Base-by-base conservation (phyloP, 2,113 vertebrate genomes). In the Bufo gargarizans region DNA sequence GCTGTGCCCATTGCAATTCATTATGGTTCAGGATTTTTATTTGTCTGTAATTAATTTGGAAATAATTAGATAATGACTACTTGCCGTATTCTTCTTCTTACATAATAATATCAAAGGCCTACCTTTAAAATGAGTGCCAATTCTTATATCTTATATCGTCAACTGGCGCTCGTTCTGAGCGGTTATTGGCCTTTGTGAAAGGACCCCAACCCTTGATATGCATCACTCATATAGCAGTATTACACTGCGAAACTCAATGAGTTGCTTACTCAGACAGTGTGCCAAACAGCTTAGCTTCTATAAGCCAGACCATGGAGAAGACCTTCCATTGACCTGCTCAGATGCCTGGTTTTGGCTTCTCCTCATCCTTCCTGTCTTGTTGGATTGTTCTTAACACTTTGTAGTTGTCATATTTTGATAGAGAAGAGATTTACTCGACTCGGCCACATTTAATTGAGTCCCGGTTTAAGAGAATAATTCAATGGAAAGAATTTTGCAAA, bases 401-500 rank as follows among this genome's bases (percentile, higher is more conserved):
- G 81, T 67, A 58, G 63, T 67, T 69, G 81, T 49, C 56, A 67
- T 9, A 69, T 67, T 83, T 50, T 53, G 81, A 67, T 49, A n/a
- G 61, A 83, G 22, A 16, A 63, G 61, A 83, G 81, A 17, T 83
- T 83, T 83, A 20, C 63, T 83, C 16, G 6, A 69, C 45, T 22
- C 81, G 33, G 81, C 61, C 81, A 83, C 81, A 83, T 83, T 83
- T 83, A 17, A 61, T 78, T 86, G 53, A 83, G 59, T 63, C 43
- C 45, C 19, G 33, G 72, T 83, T 77, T 20, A 88, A 22, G 19
- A 50, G 55, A 88, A 83, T 74, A 58, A 83, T 53, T 76, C 63
- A 33, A 59, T 88, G 71, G 79, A 88, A 83, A 83, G 86, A 82
- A 76, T 82, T 88, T 58, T 76, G 86, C 65, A n/a, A 63, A 71